These are phyloP conservation scores for Phoebastria nigripes DNA, from an alignment of 2,797 vertebrate genomes.

Conservation along the genomic window DNA sequence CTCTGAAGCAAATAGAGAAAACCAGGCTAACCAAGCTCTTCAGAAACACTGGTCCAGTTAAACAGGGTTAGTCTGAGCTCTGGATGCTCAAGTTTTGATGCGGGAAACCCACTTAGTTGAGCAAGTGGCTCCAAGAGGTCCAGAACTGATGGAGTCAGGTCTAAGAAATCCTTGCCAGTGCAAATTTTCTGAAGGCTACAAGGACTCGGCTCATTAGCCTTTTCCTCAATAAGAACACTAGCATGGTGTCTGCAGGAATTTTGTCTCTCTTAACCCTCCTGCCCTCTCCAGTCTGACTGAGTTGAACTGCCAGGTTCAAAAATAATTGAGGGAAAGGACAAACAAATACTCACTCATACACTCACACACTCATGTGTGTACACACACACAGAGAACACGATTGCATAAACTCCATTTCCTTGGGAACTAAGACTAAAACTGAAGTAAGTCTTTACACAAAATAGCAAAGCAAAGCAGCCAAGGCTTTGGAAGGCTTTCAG, in stretches of 20 bases:
- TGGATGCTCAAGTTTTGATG: neutral
- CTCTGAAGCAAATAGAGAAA: neutral
- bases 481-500: neutral
- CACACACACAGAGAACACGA: neutral
- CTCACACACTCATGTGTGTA: accelerated
- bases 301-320: neutral
- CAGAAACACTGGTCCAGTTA: neutral
- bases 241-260: neutral
- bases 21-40: neutral
- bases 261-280: neutral
- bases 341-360: neutral
- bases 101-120: neutral
- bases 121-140: neutral
- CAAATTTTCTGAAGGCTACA: neutral
- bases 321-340: neutral
- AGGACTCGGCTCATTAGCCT: neutral
- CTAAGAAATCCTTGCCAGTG: neutral
- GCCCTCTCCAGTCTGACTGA: neutral
- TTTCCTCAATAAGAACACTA: neutral
- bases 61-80: neutral
- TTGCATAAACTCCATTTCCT: neutral
- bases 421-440: neutral
- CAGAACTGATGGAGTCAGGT: neutral
- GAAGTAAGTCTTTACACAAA: neutral
- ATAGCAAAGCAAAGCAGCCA: neutral